phyloP scores from a whole-genome alignment of 2,888 invertebrate species.

The Metellina segmentata region DNA sequence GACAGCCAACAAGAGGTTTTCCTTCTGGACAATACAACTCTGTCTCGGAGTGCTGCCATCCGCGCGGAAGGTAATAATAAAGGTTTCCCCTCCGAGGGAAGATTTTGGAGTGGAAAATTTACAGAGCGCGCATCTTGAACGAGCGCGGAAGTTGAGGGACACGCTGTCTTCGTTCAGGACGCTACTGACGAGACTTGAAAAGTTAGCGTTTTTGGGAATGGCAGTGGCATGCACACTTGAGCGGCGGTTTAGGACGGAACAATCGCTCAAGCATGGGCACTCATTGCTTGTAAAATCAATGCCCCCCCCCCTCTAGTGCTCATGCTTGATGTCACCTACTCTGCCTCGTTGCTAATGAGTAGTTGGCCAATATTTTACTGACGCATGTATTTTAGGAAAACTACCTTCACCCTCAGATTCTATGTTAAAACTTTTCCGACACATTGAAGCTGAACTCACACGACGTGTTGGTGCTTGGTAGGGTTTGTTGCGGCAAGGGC shows the following conservation, averaged over 20 bases:
- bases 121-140: background rate
- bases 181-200: background rate
- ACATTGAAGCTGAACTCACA: no score
- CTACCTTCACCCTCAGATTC: no score
- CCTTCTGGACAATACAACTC: background rate
- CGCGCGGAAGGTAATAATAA: background rate
- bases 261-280: background rate
- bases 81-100: background rate
- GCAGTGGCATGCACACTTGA: background rate
- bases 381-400: no score
- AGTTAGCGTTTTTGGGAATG: background rate
- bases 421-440: no score
- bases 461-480: no score
- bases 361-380: background rate
- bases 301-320: background rate
- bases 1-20: slow-evolving; percentile 67
- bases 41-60: background rate
- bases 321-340: background rate
- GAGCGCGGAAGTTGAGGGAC: background rate
- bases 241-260: no score
- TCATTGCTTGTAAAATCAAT: background rate
- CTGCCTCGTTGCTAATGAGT: background rate
- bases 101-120: background rate
- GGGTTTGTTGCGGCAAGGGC: no score
- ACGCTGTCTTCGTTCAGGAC: no score